Percentiles rank a stretch among this genome's conserved stretches.
phyloP scores from a whole-genome alignment of 2,888 invertebrate species.

The Leptopilina drosophilae region DNA sequence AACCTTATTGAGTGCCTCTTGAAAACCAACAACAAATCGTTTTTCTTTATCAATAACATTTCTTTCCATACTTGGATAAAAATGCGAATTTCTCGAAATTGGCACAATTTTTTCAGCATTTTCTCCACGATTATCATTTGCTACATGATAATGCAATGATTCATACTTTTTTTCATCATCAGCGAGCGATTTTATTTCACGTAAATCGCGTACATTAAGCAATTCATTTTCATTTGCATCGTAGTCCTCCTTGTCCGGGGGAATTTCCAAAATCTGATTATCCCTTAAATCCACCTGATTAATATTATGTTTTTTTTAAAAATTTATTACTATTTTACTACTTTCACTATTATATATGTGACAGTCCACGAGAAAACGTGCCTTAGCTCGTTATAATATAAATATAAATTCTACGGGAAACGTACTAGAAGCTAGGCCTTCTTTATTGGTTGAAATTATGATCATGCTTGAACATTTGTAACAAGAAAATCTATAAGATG shows the following conservation, averaged over 20 bases:
- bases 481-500: no score
- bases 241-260: conserved; percentile 72
- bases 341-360: neutral
- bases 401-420: no score
- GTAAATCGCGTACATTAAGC: conserved; percentile 69
- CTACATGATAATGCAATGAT: conserved; percentile 71
- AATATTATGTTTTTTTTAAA: no score
- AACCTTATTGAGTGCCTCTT: conserved; percentile 63
- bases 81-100: conserved; percentile 42
- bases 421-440: no score
- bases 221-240: conserved; percentile 76
- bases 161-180: conserved; percentile 69
- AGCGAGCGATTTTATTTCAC: conserved; percentile 55
- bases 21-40: conserved; percentile 67
- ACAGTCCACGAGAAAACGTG: no score
- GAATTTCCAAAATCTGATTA: conserved; percentile 64
- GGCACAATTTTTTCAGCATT: conserved; percentile 41
- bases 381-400: no score
- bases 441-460: no score
- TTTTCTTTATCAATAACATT: conserved; percentile 52
- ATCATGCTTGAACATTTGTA: no score
- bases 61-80: conserved; percentile 51
- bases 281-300: conserved; percentile 63
- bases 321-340: no score
- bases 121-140: conserved; percentile 61